Conservation (phyloP, 2,113 vertebrate species). For the Micronycteris hirsuta region DNA sequence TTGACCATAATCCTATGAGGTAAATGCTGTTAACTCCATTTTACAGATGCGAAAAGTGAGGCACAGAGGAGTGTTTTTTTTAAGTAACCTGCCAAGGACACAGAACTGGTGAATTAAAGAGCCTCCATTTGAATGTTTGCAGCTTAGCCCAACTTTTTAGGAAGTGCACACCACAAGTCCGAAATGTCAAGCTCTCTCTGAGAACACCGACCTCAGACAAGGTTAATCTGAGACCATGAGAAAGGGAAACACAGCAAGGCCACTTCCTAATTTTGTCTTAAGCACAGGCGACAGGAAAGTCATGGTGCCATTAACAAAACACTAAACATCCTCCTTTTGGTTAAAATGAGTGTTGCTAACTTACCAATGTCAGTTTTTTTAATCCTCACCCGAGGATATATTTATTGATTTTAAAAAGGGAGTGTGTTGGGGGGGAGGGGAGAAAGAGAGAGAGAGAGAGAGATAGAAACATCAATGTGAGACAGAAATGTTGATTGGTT, state of each 20-base stretch:
- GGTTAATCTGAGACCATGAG: not conserved
- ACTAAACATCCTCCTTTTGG: not conserved
- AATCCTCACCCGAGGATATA: too few species aligned
- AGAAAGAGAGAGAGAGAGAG: too few species aligned
- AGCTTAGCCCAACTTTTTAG: not conserved
- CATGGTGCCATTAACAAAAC: not conserved
- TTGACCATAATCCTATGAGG: not conserved
- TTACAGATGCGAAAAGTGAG: conserved; percentile 1
- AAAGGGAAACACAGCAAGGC: not conserved
- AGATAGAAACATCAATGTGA: too few species aligned
- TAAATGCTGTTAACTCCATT: not conserved
- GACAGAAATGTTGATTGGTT: too few species aligned
- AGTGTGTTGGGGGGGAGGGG: too few species aligned
- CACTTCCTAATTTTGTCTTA: not conserved
- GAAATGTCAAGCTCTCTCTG: not conserved
- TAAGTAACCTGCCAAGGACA: not conserved
- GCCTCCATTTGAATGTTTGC: not conserved
- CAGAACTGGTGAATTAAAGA: not conserved
- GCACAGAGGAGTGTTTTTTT: not conserved
- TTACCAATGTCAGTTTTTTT: not conserved
- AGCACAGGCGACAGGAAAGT: not conserved
- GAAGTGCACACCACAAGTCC: not conserved
- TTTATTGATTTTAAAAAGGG: too few species aligned
- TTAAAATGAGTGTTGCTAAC: not conserved
- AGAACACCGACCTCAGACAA: not conserved